Base-by-base conservation (phyloP, 2,888 invertebrate genomes). In the Drosophila buzzatii region DNA sequence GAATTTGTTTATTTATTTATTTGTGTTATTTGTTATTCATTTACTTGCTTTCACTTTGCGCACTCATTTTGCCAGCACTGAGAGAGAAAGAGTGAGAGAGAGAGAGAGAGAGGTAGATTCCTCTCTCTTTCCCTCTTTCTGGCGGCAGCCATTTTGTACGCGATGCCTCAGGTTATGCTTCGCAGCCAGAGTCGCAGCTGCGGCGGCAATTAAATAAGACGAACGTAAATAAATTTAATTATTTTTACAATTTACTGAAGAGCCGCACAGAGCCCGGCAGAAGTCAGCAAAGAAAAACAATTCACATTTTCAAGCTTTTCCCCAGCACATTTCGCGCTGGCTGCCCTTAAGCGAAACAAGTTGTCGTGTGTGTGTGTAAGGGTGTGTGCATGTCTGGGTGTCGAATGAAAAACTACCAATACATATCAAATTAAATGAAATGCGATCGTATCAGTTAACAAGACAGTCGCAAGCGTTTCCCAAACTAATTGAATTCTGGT, bases 181-280 rank as follows among this genome's bases (percentile, higher is more conserved):
- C 35, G n/a, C 44, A 41, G 45, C 37, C 41, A 47, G 9, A 51
- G 70, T 68, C 74, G 64, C 79, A 80, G 80, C 80, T 82, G 72
- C 68, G 68, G 59, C 51, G 65, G 68, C 90, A 84, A 89, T 82
- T 87, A 89, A 89, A 76, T 76, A 70, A 81, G 59, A 66, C 75
- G 65, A 86, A 89, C 70, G 87, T 63, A 87, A 82, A 73, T 79
- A 89, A 89, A 84, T 87, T 81, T 84, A 85, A 84, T 89, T 84
- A 84, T 84, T 79, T 87, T 87, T 80, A 71, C 87, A 84, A 89
- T 84, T 81, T 86, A 68, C 78, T 62, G 77, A 47, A 56, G 70
- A 70, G 63, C 33, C 71, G 44, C 31, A 39, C 62, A 16, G 10
- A 57, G 60, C 55, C 55, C 61, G 52, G 57, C 72, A 70, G 64